These are phyloP conservation scores for Chouioia cunea DNA, from an alignment of 2,888 invertebrate genomes.

Conservation along the genomic window DNA sequence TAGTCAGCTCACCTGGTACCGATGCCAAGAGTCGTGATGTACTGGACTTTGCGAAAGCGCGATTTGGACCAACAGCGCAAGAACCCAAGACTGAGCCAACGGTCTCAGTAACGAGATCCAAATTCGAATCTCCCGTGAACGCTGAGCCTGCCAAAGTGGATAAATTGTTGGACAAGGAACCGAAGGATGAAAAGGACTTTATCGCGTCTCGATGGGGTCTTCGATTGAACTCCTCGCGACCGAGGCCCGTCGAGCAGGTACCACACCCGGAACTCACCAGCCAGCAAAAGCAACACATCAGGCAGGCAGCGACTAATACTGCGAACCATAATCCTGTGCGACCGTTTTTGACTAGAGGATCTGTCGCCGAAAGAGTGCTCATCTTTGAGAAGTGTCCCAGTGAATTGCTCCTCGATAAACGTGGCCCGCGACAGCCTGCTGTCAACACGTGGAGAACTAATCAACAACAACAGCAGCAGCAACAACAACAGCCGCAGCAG, in stretches of 20 bases:
- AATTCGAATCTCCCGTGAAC: slow-evolving; percentile 55
- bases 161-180: slow-evolving; percentile 50
- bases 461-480: too few species aligned
- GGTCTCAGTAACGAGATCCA: slow-evolving; percentile 59
- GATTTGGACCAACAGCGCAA: slow-evolving; percentile 70
- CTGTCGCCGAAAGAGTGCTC: slow-evolving; percentile 90
- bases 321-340: slow-evolving; percentile 77
- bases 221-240: slow-evolving; percentile 61
- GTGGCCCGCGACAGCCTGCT: slow-evolving; percentile 72
- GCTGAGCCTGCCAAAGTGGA: slow-evolving; percentile 20
- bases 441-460: slow-evolving; percentile 67
- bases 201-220: slow-evolving; percentile 68
- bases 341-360: slow-evolving; percentile 88
- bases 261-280: slow-evolving; percentile 78
- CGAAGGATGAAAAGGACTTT: slow-evolving; percentile 57
- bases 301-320: slow-evolving; percentile 67
- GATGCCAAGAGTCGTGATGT: slow-evolving; percentile 66
- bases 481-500: slow-evolving; percentile 52
- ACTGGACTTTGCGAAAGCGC: slow-evolving; percentile 73
- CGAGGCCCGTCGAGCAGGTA: slow-evolving; percentile 68
- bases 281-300: slow-evolving; percentile 73
- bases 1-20: slow-evolving; percentile 23
- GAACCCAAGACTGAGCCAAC: slow-evolving; percentile 58
- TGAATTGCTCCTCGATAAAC: slow-evolving; percentile 79
- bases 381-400: slow-evolving; percentile 93